These are phyloP conservation scores for Erpornis zantholeuca DNA, from an alignment of 2,113 vertebrate species.

Conservation along the genomic window DNA sequence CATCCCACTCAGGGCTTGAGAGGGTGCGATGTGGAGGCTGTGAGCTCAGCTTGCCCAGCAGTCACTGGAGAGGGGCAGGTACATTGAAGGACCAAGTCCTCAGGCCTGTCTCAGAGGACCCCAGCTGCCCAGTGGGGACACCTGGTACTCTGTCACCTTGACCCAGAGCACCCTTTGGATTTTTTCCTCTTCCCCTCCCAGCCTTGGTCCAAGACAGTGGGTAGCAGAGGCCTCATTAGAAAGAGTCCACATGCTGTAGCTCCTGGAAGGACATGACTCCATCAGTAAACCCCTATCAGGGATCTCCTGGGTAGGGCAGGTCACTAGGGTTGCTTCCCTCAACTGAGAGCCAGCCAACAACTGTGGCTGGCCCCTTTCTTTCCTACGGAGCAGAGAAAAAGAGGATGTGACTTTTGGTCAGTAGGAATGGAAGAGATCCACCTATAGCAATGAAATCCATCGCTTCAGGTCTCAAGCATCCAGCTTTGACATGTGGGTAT, in stretches of 20 bases:
- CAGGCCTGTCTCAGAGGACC: not conserved
- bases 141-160: not conserved
- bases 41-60: not conserved
- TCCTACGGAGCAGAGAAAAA: not conserved
- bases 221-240: not conserved
- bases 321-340: not conserved
- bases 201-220: not conserved
- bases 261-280: not conserved
- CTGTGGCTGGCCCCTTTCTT: not conserved
- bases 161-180: not conserved
- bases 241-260: not conserved
- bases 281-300: not conserved
- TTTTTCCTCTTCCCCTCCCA: not conserved
- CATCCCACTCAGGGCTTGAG: fast-evolving
- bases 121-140: not conserved
- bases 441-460: not conserved
- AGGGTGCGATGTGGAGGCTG: not conserved
- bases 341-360: not conserved
- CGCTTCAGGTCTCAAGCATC: not conserved
- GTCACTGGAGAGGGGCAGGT: not conserved
- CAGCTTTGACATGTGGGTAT: not conserved
- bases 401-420: not conserved
- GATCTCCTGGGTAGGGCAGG: not conserved
- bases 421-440: not conserved
- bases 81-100: not conserved